Evolutionary conservation across 1,140 invertebrate genomes (phyloP), one percentile per base, ranked within the genome.

Genomic region (Halictus rubicundus): DNA sequence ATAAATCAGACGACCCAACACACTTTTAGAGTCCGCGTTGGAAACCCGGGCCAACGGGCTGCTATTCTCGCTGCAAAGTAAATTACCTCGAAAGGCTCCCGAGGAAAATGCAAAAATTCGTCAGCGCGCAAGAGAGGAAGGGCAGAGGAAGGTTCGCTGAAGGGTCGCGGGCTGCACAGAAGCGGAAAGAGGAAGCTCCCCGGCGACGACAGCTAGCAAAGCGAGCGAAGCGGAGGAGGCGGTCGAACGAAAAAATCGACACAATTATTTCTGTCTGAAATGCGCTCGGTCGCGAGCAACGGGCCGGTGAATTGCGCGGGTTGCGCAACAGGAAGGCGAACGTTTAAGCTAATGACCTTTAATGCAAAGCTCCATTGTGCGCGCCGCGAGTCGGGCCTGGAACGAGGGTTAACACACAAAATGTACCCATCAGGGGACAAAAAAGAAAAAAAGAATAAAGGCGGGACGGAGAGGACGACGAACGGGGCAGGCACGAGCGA

Each of bases 321-420:
- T 89, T 87, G 84, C 82, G 87, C 84, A 89, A 89, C 86, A 87
- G 86, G 87, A 88, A 88, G 87, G 66, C 83, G 78, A 87, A 89
- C 84, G 83, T 87, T 89, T 85, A 87, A 89, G 88, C 83, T 90
- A 88, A 90, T 89, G 84, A 87, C 83, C 78, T 87, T 88, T 89
- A 88, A 89, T 86, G 84, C 78, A 84, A 82, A 84, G 79, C 79
- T 89, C 85, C 77, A 89, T 89, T 87, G 78, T 87, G 49, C 32
- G 39, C 76, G 66, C 49, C 82, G 78, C 85, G 72, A 66, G 82
- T 64, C 79, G 68, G 25, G 78, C 57, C 52, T 76, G 76, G 68
- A 77, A 85, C 81, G 74, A 85, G 74, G 68, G 83, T 82, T 82
- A 82, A 84, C 78, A 59, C 78, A 76, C 74, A 86, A 86, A 85